Percentiles rank a stretch among this genome's conserved stretches.
phyloP scores from a whole-genome alignment of 1,140 invertebrate genomes.

The Atopsyche davidsoni region DNA sequence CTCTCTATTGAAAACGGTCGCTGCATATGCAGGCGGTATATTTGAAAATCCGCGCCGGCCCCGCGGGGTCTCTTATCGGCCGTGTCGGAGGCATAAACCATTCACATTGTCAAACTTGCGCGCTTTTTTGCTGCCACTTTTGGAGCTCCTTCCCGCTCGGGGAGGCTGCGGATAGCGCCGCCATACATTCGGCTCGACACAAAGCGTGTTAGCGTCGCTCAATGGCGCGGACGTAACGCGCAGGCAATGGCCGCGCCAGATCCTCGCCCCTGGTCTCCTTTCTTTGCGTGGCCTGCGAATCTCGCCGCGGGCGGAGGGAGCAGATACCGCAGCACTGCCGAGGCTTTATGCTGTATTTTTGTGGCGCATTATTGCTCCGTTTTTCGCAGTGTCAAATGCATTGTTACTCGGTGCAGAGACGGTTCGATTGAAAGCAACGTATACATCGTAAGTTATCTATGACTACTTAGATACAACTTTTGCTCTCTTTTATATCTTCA shows the following conservation, averaged over 20 bases:
- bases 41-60: constrained; percentile 2
- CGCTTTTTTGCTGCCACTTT: not conserved
- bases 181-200: constrained; percentile 20
- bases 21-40: constrained; percentile 2
- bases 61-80: constrained; percentile 11
- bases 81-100: constrained; percentile 21
- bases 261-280: constrained; percentile 5
- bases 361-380: too few relatives aligned
- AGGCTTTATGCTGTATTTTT: too few relatives aligned
- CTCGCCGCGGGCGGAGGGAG: too few relatives aligned
- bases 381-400: too few relatives aligned
- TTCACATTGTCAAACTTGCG: constrained; percentile 21
- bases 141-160: not conserved
- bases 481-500: too few relatives aligned
- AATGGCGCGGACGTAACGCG: constrained; percentile 24
- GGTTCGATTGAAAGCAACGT: too few relatives aligned
- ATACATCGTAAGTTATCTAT: too few relatives aligned
- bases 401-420: too few relatives aligned
- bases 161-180: constrained; percentile 7
- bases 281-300: constrained; percentile 16
- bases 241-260: constrained; percentile 14
- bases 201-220: constrained; percentile 27
- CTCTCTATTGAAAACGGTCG: too few relatives aligned
- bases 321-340: too few relatives aligned
- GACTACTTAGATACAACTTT: too few relatives aligned